These are phyloP conservation scores for Leptocoma aspasia DNA, from an alignment of 2,113 vertebrate genomes.

Conservation along the genomic window DNA sequence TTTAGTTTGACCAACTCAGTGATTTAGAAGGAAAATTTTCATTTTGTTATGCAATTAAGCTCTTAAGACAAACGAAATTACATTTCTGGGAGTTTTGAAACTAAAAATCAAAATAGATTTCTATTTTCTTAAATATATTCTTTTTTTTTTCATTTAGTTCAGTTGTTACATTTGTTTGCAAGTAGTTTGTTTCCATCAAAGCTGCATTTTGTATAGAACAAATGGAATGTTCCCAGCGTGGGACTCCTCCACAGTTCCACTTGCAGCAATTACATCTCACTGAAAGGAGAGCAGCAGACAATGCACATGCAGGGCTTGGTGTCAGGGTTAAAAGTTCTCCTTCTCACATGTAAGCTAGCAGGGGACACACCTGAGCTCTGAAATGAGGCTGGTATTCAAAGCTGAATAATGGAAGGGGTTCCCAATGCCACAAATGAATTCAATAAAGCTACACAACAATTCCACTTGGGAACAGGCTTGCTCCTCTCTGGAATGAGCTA, in stretches of 20 bases:
- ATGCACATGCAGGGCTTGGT: neutral
- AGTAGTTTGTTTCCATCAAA: neutral
- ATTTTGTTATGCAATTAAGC: neutral
- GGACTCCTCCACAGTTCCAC: neutral
- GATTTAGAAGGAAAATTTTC: neutral
- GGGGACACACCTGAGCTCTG: neutral
- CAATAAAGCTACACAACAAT: neutral
- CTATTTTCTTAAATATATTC: neutral
- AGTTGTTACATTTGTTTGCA: neutral
- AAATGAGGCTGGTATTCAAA: neutral
- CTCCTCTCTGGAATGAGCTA: neutral
- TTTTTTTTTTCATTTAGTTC: neutral
- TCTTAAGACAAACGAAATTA: neutral
- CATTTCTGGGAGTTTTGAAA: neutral
- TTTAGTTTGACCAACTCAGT: neutral
- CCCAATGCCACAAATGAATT: neutral
- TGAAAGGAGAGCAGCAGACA: neutral
- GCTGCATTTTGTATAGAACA: neutral
- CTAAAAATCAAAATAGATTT: neutral
- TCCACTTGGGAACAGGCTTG: neutral
- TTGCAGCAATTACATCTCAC: neutral
- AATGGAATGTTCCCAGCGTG: neutral
- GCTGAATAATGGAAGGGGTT: neutral
- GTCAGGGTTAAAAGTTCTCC: neutral
- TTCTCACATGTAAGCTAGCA: rapidly evolving